Evolutionary conservation across 1,140 invertebrate genomes (phyloP).

Genomic region (Diorhabda carinulata): DNA sequence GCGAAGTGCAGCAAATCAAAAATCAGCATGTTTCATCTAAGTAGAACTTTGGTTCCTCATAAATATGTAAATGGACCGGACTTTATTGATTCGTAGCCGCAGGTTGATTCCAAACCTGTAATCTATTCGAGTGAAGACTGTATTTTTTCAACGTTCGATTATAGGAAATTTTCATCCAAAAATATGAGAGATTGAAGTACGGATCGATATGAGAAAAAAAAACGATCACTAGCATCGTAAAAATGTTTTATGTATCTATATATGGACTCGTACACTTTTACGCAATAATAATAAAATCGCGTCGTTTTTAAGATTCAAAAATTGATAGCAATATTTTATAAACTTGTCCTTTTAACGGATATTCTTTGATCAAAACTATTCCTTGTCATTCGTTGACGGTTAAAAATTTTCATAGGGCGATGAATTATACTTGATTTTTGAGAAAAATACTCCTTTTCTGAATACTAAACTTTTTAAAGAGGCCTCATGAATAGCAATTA

Average conservation of each 20-base stretch:
- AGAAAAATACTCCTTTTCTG: too few species aligned
- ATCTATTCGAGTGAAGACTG: constrained; percentile 20
- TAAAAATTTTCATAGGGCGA: too few species aligned
- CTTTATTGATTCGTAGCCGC: constrained; percentile 16
- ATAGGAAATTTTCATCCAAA: not conserved
- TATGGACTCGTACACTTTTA: not conserved
- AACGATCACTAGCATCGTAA: not conserved
- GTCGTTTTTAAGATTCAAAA: too few species aligned
- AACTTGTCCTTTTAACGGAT: too few species aligned
- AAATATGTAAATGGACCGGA: constrained; percentile 23
- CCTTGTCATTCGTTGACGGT: too few species aligned
- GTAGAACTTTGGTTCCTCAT: constrained; percentile 15
- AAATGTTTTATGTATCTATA: not conserved
- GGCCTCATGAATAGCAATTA: too few species aligned
- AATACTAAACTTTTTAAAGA: too few species aligned
- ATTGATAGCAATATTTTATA: too few species aligned
- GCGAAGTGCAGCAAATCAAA: constrained; percentile 14
- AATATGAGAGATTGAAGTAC: not conserved
- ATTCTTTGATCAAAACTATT: too few species aligned
- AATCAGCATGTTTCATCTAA: constrained; percentile 14
- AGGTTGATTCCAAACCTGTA: constrained; percentile 17
- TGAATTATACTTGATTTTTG: too few species aligned
- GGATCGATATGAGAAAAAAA: not conserved
- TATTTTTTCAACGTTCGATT: constrained; percentile 12
- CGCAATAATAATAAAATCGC: not conserved